Evolutionary conservation across 1,140 invertebrate genomes (phyloP).

Genomic region (Lasioglossum baleicum): DNA sequence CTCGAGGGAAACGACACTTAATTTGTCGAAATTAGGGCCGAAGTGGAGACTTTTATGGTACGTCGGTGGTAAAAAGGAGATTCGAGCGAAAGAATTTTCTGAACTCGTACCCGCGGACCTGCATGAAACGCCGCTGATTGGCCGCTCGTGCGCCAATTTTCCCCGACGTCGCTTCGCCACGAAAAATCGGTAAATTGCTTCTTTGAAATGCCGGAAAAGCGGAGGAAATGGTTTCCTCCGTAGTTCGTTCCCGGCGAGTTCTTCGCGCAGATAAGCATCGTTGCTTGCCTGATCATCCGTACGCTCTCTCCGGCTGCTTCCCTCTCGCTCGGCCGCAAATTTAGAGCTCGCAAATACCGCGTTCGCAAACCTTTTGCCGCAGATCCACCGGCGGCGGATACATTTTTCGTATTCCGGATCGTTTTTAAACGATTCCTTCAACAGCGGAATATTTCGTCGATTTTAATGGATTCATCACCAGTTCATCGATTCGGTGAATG

Average conservation of each 20-base stretch:
- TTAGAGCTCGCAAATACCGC: not conserved
- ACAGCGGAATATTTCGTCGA: too few species aligned
- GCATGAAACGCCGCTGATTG: constrained; percentile 78
- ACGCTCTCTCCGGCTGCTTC: constrained; percentile 1
- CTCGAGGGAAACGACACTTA: not conserved
- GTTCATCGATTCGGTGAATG: too few species aligned
- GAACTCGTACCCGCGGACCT: constrained; percentile 62
- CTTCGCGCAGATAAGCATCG: constrained; percentile 39
- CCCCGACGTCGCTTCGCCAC: constrained; percentile 70
- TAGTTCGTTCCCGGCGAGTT: constrained; percentile 68
- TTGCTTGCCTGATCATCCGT: constrained; percentile 14
- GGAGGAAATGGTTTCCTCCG: constrained; percentile 67
- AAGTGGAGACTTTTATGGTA: constrained; percentile 24
- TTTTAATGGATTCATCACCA: too few species aligned
- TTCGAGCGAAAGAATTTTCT: constrained; percentile 64
- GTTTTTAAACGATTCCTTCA: not conserved
- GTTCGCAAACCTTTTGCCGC: not conserved
- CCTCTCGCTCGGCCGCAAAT: constrained; percentile 32
- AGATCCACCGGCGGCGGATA: not conserved
- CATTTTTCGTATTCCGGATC: not conserved
- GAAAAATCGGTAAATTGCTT: constrained; percentile 79
- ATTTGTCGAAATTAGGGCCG: constrained; percentile 20
- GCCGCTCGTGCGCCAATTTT: constrained; percentile 74
- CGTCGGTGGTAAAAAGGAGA: constrained; percentile 32
- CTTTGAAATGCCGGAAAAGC: constrained; percentile 71